A percentile compares a stretch with the other conserved stretches of the same genome.
Evolutionary conservation across 1,140 invertebrate genomes (phyloP).

Genomic region (Trinorchestia longiramus): DNA sequence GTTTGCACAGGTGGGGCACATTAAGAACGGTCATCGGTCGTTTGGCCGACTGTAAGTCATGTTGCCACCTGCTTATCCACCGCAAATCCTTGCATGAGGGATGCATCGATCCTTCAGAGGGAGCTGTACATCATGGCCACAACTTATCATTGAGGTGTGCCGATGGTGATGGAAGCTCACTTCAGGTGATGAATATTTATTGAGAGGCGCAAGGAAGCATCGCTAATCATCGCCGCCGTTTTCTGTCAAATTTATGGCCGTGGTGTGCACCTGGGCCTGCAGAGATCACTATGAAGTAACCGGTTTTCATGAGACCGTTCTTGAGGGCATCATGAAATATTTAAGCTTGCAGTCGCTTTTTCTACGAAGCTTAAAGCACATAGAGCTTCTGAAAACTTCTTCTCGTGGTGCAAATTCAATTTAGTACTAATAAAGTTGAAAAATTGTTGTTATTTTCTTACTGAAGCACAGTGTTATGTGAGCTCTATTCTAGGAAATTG

Average conservation of each 20-base stretch:
- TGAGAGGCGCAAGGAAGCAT: conserved; percentile 49
- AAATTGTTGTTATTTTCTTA: no score
- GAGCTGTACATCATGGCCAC: background rate
- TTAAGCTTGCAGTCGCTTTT: background rate
- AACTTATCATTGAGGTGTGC: conserved; percentile 11
- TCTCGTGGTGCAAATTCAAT: background rate
- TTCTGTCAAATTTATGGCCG: background rate
- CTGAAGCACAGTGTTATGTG: no score
- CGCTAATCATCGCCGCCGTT: background rate
- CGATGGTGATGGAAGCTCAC: conserved; percentile 16
- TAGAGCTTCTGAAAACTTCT: background rate
- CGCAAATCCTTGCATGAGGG: background rate
- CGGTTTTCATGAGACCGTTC: background rate
- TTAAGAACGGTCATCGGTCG: background rate
- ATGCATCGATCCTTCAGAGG: background rate
- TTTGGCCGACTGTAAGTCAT: conserved; percentile 11
- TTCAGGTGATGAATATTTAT: conserved; percentile 45
- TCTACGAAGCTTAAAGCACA: background rate
- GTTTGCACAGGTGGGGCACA: background rate
- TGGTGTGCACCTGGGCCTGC: conserved; percentile 9
- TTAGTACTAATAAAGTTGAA: background rate
- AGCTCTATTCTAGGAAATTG: no score
- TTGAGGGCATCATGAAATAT: background rate
- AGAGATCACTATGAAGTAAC: background rate
- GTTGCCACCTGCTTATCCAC: conserved; percentile 35